phyloP scores from a whole-genome alignment of 2,888 invertebrate genomes.

The Campoplex capitator region DNA sequence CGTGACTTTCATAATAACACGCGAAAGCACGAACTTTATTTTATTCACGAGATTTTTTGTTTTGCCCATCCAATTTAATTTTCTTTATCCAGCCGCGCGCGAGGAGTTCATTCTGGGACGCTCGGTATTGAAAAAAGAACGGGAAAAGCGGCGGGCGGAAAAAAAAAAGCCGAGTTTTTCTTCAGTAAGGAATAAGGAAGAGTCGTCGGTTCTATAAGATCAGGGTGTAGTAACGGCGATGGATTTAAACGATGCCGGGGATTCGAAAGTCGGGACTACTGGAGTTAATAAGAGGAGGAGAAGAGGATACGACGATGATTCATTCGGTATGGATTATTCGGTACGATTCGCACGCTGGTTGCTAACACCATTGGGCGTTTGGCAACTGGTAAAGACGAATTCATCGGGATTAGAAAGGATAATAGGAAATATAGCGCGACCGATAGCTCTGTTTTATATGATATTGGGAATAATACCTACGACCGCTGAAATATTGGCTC shows the following conservation, averaged over 20 bases:
- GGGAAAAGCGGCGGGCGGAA: neutral
- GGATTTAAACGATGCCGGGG: neutral
- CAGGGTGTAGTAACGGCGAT: neutral
- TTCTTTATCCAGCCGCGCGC: no score
- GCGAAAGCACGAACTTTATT: neutral
- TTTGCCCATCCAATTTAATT: neutral
- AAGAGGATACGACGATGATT: neutral
- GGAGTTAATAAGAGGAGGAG: neutral
- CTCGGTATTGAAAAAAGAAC: neutral
- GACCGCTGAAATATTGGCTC: conserved; percentile 21
- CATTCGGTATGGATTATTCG: conserved; percentile 39
- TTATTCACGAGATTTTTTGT: conserved; percentile 16
- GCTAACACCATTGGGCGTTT: conserved; percentile 55
- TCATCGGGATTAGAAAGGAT: conserved; percentile 32
- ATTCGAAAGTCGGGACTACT: neutral
- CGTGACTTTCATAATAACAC: neutral
- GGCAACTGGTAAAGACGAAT: conserved; percentile 50
- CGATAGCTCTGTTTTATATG: conserved; percentile 20
- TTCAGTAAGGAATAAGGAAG: neutral
- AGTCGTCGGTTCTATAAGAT: neutral
- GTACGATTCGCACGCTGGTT: conserved; percentile 48
- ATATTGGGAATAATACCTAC: conserved; percentile 24
- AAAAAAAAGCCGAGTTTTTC: neutral
- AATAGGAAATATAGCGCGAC: conserved; percentile 31
- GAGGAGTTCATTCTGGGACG: neutral